Base-by-base conservation (phyloP, 2,888 invertebrate species). In the Ceramica pisi region DNA sequence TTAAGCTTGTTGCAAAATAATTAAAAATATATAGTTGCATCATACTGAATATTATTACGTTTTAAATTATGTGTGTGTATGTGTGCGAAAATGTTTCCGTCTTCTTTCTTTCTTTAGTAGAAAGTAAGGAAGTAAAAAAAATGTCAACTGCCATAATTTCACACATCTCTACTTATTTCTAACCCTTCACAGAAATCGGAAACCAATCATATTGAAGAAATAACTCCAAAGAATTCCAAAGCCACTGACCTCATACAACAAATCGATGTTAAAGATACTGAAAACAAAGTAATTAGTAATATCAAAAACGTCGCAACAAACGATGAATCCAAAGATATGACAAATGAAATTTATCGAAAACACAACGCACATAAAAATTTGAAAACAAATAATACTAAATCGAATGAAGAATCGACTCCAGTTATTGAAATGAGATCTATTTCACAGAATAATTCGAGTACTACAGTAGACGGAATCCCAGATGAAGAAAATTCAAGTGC, bases 221-320 rank as follows among this genome's bases (percentile, higher is more conserved):
- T n/a, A 23, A 10, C 14, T 21, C n/a, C 26, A 38, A 59, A 56
- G 7, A 61, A 9, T 21, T 55, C 26, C 0, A 26, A 21, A n/a
- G 7, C 0, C 0, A 31, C 44, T 26, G 63, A 70, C 14, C 2
- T 56, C 5, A 67, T 78, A 19, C 78, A 80, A 1, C 62, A 67
- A 48, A 80, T 78, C 5, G 78, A 78, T 53, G 69, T 80, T 0
- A 78, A 78, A 64, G 78, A 78, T 50, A 2, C 7, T 9, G 21
- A 8, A 35, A 38, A 56, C 23, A 21, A 67, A 31, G 46, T 67
- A 0, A 53, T 31, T 8, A 80, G 63, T 56, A 56, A 56, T 16
- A 26, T 80, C 0, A 35, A 53, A 14, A 0, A 70, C 16, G 21
- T 80, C 1, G 6, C 7, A n/a, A 7, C 67, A 14, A 55, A 0